phyloP scores from a whole-genome alignment of 2,113 vertebrate genomes.

The Gambusia affinis region DNA sequence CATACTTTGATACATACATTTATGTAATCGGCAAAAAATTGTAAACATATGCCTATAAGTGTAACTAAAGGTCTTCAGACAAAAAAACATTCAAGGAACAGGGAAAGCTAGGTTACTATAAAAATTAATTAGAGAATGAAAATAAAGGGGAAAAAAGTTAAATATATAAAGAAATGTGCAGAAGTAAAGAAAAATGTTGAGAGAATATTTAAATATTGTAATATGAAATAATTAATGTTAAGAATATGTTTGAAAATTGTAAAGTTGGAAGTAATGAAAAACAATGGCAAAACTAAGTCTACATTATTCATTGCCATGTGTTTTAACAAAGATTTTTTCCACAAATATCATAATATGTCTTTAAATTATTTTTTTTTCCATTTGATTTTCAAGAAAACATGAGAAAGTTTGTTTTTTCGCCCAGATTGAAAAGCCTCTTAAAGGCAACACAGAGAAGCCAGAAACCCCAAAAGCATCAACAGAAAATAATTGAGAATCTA shows the following conservation, averaged over 20 bases:
- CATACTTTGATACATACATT: background rate
- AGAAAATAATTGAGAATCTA: background rate
- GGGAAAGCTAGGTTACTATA: background rate
- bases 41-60: background rate
- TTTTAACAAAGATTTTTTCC: background rate
- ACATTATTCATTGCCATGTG: background rate
- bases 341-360: background rate
- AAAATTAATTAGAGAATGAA: background rate
- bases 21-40: background rate
- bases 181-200: too few species aligned
- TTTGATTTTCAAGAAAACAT: background rate
- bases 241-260: too few species aligned
- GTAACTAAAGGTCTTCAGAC: background rate
- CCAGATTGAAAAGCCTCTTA: background rate
- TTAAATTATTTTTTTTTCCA: background rate
- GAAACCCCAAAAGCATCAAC: background rate
- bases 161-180: background rate
- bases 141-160: background rate
- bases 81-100: background rate
- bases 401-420: background rate
- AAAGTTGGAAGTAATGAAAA: background rate
- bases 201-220: too few species aligned
- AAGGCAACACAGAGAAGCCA: background rate
- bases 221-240: too few species aligned
- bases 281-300: background rate